Base-by-base conservation (phyloP, 2,113 vertebrate species). In the Dasyprocta punctata region DNA sequence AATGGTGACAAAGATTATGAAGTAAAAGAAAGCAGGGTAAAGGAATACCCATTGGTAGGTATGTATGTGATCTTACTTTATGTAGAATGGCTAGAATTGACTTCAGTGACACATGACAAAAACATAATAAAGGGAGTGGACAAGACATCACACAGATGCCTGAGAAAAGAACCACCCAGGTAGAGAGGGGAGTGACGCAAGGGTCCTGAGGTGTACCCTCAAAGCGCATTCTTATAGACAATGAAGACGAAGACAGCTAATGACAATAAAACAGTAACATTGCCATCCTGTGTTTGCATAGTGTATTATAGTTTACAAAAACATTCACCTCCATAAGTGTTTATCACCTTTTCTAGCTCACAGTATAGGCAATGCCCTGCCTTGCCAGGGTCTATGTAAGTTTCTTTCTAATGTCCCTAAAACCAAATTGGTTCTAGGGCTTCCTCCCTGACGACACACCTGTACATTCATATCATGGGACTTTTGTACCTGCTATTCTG, bases 361-460 rank as follows among this genome's bases (percentile, higher is more conserved):
- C 2, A 83, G 58, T 20, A n/a, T 58, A 49, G 16, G 11, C 38
- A 61, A 24, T 38, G n/a, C 20, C 24, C 52, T 71, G 24, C 78
- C 16, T 11, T 71, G 16, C 60, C 11, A 86, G 65, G 63, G 10
- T 9, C 24, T 44, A 14, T 0, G 19, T 17, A 38, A 56, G 38
- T 75, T 65, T 89, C 44, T 95, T 88, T 84, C 24, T 73, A 86
- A 13, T 6, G 30, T 16, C 47, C 24, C 69, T 82, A 9, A 58
- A 63, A 69, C 13, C 13, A 16, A 19, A 7, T 33, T 30, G 12
- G n/a, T n/a, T 56, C 33, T 33, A 33, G 7, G 0, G 7, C 5
- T 71, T 8, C 28, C 47, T 73, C 30, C 12, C 54, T 82, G 63
- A 47, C 16, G 26, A 44, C 24, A 38, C 0, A 38, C 12, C 13